phyloP scores from a whole-genome alignment of 2,797 vertebrate species.

The Octomys mimax region DNA sequence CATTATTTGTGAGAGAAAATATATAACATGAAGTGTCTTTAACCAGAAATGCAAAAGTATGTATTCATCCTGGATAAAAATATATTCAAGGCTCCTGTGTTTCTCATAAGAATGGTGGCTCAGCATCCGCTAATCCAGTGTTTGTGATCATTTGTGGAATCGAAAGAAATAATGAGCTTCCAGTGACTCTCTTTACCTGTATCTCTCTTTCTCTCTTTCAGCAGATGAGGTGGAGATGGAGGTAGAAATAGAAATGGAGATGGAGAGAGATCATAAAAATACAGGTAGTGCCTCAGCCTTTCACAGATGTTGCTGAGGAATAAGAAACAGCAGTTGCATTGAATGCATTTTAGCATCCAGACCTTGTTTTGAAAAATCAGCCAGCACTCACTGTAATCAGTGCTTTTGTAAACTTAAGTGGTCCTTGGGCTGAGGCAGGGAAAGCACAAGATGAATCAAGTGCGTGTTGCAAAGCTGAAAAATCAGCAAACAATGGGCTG shows the following conservation, averaged over 20 bases:
- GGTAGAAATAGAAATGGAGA: not conserved
- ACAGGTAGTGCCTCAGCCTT: not conserved
- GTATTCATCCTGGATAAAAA: not conserved
- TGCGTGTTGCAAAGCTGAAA: not conserved
- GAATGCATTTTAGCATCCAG: not conserved
- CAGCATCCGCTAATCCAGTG: not conserved
- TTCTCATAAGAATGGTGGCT: not conserved
- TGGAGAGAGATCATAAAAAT: not conserved
- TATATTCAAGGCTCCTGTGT: not conserved
- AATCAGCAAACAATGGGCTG: not conserved
- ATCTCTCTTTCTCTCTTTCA: not conserved
- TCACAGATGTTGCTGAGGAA: not conserved
- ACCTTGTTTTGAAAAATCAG: not conserved
- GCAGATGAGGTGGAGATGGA: not conserved
- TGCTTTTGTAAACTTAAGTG: not conserved
- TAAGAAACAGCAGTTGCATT: not conserved
- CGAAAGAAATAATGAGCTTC: not conserved
- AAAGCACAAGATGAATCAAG: not conserved
- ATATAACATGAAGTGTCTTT: not conserved
- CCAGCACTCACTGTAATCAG: not conserved
- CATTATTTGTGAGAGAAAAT: not conserved
- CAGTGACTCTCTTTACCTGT: not conserved
- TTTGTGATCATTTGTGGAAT: not conserved
- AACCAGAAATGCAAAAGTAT: not conserved
- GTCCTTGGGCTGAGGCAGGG: not conserved